Percentiles rank a stretch among this genome's conserved stretches.
phyloP scores from a whole-genome alignment of 1,140 invertebrate genomes.

The Brachionus sp. region DNA sequence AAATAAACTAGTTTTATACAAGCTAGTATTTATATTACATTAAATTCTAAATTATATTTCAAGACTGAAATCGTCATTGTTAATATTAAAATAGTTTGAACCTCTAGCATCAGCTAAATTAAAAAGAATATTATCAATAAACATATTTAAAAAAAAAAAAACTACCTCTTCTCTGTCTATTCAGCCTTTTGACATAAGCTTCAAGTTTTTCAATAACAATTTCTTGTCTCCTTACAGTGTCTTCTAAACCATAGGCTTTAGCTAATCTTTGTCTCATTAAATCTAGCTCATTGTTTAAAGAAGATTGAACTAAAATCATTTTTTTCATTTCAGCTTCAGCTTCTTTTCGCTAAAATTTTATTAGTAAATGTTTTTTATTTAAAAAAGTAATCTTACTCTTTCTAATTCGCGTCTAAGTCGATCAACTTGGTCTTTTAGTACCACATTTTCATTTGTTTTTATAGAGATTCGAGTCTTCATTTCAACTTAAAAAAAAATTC shows the following conservation, averaged over 20 bases:
- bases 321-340: neutral
- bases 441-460: conserved; percentile 44
- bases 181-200: neutral
- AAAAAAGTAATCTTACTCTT: neutral
- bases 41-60: neutral
- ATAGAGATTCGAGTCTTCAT: neutral
- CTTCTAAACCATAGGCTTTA: conserved; percentile 25
- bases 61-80: conserved; percentile 1
- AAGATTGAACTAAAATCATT: neutral
- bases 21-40: neutral
- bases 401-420: conserved; percentile 1
- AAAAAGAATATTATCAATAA: neutral
- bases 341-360: conserved; percentile 31
- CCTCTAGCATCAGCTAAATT: neutral
- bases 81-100: neutral
- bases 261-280: neutral
- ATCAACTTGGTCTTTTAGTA: conserved; percentile 37
- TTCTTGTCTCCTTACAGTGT: conserved; percentile 45
- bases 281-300: neutral
- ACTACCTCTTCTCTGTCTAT: neutral
- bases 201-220: conserved; percentile 45
- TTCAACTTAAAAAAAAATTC: conserved; percentile 42
- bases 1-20: neutral
- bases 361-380: too few species aligned
- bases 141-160: neutral